A percentile compares a stretch with the other conserved stretches of the same genome.
Conservation (phyloP, 1,140 invertebrate species). For the Elymnias hypermnestra region DNA sequence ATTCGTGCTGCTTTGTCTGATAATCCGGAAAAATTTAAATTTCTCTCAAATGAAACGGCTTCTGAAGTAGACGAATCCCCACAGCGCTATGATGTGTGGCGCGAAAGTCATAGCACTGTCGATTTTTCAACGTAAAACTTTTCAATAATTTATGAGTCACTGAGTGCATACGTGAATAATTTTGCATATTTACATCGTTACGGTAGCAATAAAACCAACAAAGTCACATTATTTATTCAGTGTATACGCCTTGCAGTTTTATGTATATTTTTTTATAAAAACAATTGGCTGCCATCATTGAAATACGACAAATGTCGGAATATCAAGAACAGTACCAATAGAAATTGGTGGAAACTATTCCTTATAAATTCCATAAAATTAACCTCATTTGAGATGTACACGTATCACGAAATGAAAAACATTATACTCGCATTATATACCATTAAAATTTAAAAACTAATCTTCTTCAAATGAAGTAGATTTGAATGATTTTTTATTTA, state of each 20-base stretch:
- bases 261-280: not conserved
- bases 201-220: conserved; percentile 1
- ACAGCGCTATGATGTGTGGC: not conserved
- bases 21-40: conserved; percentile 14
- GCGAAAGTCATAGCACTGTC: conserved; percentile 5
- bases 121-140: conserved; percentile 11
- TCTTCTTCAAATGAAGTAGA: no score
- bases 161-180: conserved; percentile 3
- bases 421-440: no score
- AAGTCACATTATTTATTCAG: not conserved
- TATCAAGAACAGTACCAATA: no score
- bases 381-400: no score
- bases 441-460: no score
- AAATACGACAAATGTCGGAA: no score
- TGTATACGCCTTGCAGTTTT: not conserved
- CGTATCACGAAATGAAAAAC: no score
- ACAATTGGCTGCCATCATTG: no score
- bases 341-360: no score
- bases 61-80: conserved; percentile 1
- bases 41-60: conserved; percentile 15
- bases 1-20: conserved; percentile 28
- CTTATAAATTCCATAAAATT: no score
- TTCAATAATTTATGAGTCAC: conserved; percentile 4
- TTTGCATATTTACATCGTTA: conserved; percentile 9
- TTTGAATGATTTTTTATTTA: no score